Evolutionary conservation across 2,113 vertebrate species (phyloP), one percentile per base, ranked within the genome.

Genomic region (Sorex araneus): DNA sequence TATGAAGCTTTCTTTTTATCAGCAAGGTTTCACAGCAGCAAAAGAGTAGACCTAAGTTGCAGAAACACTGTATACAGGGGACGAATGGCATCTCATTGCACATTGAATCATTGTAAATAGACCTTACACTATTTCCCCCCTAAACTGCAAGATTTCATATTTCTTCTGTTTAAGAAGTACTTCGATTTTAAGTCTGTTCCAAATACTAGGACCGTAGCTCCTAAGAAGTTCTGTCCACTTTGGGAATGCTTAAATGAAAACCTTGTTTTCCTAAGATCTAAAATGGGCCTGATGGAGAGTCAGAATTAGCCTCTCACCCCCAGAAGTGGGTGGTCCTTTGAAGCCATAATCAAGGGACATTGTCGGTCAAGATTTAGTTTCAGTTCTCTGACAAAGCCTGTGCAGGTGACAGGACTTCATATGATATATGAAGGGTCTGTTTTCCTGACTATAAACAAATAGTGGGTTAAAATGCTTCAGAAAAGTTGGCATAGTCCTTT

Each of bases 281-380:
- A 97, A 96, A 94, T 87, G 64, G 73, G 73, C 84, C 92, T 90
- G 87, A 89, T 63, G 50, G 64, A 90, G 92, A 94, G 76, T 75
- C 60, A 90, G 85, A 94, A 93, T 90, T 94, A 95, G 66, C 89
- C 96, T 76, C 82, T 97, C 34, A 90, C 63, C 57, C 45, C 64
- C 64, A 96, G 94, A 97, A 97, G 96, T 98, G 96, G 96, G 97
- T 98, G 97, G 97, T 97, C 97, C 89, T 97, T 96, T 82, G 71
- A 97, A 97, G 95, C 97, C 93, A 85, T 78, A 97, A 96, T 93
- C 95, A 96, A 94, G 32, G 28, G 66, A 89, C 71, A 54, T 18
- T 85, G 85, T 30, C 25, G 28, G 36, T 85, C 90, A 67, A 95
- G 87, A 75, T 84, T 92, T 69, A 83, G 30, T 91, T 87, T 95